Percentiles rank a stretch among this genome's conserved stretches.
Conservation (phyloP, 23 tunicate genomes). For the Diplosoma virens region DNA sequence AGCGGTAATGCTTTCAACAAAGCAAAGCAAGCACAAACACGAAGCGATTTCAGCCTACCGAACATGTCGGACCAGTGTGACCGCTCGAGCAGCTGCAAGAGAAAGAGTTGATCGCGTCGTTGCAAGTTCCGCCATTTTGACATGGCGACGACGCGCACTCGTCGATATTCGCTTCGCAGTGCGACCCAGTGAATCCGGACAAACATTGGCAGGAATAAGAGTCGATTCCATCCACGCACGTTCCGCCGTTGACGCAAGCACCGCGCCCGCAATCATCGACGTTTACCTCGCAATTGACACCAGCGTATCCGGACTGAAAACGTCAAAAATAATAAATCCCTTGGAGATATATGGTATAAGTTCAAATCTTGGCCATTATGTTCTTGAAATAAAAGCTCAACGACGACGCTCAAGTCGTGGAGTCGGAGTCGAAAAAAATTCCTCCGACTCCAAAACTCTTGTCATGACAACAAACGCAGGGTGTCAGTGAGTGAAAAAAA, state of each 20-base stretch:
- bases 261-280: conserved; percentile 68
- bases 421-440: too few species aligned
- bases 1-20: background rate
- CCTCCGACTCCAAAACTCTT: too few species aligned
- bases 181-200: conserved; percentile 61
- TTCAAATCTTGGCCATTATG: too few species aligned
- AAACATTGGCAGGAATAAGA: conserved; percentile 66
- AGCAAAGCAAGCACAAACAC: background rate
- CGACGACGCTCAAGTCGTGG: too few species aligned
- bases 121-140: conserved; percentile 61
- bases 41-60: conserved; percentile 26
- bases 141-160: conserved; percentile 74
- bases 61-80: conserved; percentile 65
- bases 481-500: too few species aligned
- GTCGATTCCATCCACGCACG: conserved; percentile 77
- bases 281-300: conserved; percentile 52
- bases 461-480: too few species aligned
- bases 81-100: conserved; percentile 65
- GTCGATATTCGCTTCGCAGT: conserved; percentile 62
- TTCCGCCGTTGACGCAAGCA: conserved; percentile 89
- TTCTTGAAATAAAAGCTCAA: too few species aligned
- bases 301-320: conserved; percentile 74
- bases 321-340: too few species aligned
- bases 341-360: too few species aligned
- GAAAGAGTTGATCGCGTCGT: conserved; percentile 43